Percentiles rank a stretch among this genome's conserved stretches.
phyloP scores from a whole-genome alignment of 2,888 invertebrate genomes.

The Deroplatys truncata region DNA sequence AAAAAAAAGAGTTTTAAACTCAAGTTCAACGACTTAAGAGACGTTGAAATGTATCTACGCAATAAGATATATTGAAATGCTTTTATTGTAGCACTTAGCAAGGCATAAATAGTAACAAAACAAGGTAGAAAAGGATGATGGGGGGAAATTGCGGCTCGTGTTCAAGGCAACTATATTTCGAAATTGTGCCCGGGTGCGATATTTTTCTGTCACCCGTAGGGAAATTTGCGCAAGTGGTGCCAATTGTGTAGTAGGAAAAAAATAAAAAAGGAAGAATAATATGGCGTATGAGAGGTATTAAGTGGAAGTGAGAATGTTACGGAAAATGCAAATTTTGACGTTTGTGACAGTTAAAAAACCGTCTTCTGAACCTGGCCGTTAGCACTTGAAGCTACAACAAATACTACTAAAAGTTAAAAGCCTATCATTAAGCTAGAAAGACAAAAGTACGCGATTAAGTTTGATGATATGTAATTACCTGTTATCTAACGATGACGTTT shows the following conservation, averaged over 20 bases:
- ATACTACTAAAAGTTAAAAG: neutral
- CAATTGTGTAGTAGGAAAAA: neutral
- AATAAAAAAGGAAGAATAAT: too few species aligned
- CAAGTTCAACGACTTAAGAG: too few species aligned
- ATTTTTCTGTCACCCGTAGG: neutral
- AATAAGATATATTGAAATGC: too few species aligned
- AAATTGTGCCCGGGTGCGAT: neutral
- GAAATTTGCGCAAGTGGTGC: neutral
- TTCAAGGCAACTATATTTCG: neutral
- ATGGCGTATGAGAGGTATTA: neutral
- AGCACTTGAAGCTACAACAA: neutral
- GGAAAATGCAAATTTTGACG: neutral
- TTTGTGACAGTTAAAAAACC: neutral
- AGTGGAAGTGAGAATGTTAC: neutral
- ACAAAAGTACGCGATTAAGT: neutral
- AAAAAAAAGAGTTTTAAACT: too few species aligned
- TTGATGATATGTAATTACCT: neutral
- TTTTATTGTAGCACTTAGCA: too few species aligned
- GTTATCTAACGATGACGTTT: conserved; percentile 2
- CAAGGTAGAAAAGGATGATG: too few species aligned
- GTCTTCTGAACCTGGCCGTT: neutral
- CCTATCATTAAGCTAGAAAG: neutral
- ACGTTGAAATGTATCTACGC: too few species aligned
- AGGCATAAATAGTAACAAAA: too few species aligned
- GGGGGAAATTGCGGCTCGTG: too few species aligned